These are phyloP conservation scores for Xenus cinereus DNA, from an alignment of 2,113 vertebrate species.

Conservation along the genomic window DNA sequence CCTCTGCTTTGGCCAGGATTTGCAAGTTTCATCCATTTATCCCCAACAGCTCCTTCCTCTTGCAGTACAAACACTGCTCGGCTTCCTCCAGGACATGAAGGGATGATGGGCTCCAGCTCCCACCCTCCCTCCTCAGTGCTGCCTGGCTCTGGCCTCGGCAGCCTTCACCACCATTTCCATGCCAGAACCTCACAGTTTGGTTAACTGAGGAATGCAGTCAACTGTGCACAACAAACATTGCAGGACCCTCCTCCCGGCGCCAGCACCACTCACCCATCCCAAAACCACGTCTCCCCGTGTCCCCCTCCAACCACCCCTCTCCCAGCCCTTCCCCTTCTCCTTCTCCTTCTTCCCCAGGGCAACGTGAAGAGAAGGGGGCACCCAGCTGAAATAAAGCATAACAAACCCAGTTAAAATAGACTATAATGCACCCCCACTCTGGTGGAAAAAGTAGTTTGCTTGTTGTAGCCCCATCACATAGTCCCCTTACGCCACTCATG, in stretches of 20 bases:
- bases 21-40: neutral
- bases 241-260: fast-evolving
- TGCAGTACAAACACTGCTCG: fast-evolving
- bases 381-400: neutral
- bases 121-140: no score
- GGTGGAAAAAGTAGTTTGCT: neutral
- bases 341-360: no score
- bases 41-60: neutral
- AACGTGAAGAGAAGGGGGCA: neutral
- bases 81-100: fast-evolving
- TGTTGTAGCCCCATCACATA: neutral
- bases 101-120: fast-evolving
- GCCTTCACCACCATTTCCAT: neutral
- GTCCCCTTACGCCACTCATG: neutral
- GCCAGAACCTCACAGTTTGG: neutral
- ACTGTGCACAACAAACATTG: neutral
- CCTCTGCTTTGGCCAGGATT: neutral
- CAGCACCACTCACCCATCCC: fast-evolving
- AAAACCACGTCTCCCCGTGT: fast-evolving
- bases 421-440: no score
- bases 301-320: neutral
- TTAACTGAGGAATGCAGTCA: neutral
- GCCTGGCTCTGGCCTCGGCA: neutral
- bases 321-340: neutral
- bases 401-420: neutral